Evolutionary conservation across 2,888 invertebrate genomes (phyloP).

Genomic region (Pherbina coryleti): DNA sequence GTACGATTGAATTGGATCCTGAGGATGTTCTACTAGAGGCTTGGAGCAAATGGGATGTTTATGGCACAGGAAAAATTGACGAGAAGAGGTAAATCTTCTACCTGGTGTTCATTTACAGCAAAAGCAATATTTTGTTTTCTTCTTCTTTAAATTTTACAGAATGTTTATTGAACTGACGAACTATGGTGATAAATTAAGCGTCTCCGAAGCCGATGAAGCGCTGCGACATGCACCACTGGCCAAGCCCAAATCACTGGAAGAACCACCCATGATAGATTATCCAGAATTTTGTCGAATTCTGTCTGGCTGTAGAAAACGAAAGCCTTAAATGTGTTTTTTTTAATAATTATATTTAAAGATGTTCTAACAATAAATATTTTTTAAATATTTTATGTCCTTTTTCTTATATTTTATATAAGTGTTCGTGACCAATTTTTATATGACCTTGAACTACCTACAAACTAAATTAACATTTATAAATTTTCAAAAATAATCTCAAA

Average conservation of each 20-base stretch:
- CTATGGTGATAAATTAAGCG: constrained; percentile 76
- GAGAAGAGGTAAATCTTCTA: constrained; percentile 72
- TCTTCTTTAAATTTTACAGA: constrained; percentile 61
- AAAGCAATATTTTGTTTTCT: not conserved
- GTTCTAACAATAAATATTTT: not conserved
- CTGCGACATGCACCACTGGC: constrained; percentile 75
- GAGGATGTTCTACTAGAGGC: constrained; percentile 76
- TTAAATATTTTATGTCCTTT: not conserved
- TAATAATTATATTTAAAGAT: constrained; percentile 2
- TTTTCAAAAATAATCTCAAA: not conserved
- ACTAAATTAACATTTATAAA: not conserved
- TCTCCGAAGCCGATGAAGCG: constrained; percentile 75
- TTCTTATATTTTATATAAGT: too few species aligned
- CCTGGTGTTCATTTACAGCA: not conserved
- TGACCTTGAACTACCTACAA: not conserved
- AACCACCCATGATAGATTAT: constrained; percentile 75
- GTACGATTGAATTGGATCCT: constrained; percentile 75
- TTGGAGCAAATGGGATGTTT: constrained; percentile 76
- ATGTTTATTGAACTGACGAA: constrained; percentile 77
- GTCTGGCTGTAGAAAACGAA: constrained; percentile 73
- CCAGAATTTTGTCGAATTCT: constrained; percentile 75
- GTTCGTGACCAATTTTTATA: too few species aligned
- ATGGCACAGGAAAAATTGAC: constrained; percentile 75
- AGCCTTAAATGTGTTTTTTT: constrained; percentile 39
- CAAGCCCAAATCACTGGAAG: constrained; percentile 70